These are phyloP conservation scores for Heliconius hewitsoni DNA, from an alignment of 1,140 invertebrate species.

Conservation along the genomic window DNA sequence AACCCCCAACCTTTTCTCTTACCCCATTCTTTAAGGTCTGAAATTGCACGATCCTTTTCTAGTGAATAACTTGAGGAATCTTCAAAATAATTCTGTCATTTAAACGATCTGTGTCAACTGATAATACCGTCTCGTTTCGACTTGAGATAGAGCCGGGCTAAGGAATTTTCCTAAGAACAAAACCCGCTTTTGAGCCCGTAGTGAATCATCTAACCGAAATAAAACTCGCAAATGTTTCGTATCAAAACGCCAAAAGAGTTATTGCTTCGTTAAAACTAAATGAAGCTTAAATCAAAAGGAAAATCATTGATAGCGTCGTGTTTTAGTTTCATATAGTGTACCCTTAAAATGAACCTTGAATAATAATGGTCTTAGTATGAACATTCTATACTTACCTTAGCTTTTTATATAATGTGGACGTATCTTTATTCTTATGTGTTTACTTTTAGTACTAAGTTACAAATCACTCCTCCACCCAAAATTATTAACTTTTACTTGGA, in stretches of 20 bases:
- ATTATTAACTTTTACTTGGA: no score
- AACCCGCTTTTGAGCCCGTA: neutral
- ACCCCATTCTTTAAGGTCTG: no score
- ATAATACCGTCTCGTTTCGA: neutral
- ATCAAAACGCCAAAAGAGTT: neutral
- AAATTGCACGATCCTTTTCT: neutral
- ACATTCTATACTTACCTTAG: no score
- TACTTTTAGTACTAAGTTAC: no score
- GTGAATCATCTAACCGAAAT: neutral
- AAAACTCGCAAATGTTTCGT: neutral
- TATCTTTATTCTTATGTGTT: no score
- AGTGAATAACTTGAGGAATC: neutral
- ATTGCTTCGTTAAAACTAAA: neutral
- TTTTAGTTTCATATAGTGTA: neutral
- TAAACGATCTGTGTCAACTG: neutral
- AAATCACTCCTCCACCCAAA: no score
- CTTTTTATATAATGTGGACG: no score
- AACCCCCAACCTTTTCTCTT: no score
- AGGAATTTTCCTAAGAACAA: neutral
- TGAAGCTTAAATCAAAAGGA: neutral
- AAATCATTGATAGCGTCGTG: neutral
- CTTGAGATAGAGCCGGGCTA: neutral
- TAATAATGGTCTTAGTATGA: neutral
- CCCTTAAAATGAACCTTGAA: neutral
- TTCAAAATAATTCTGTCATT: neutral